Base-by-base conservation (phyloP, 1,140 invertebrate genomes). In the Dendrolimus punctatus region DNA sequence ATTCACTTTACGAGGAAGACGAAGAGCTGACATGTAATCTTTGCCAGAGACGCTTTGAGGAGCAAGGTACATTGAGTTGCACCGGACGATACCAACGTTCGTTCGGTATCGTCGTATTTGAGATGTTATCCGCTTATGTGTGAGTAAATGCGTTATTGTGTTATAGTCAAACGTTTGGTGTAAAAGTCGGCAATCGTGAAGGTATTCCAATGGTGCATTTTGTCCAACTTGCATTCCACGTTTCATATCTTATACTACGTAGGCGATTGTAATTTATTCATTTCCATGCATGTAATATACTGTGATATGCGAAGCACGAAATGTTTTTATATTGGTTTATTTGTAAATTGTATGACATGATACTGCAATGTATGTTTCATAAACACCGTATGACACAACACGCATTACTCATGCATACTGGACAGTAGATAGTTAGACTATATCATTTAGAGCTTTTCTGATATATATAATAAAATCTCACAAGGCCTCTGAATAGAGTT, bases 21-120 rank as follows among this genome's bases (percentile, higher is more conserved):
- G 90, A 92, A 89, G 87, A 91, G 89, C 81, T 91, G 90, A 88
- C 81, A 84, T 89, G 88, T 88, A 88, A 88, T 77, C 90, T 93
- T 88, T 92, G 91, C 89, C 91, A 92, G 88, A 91, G 91, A 88
- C 91, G 91, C 75, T 92, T 92, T 91, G 91, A 92, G 83, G 90
- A 91, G 88, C 91, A 92, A 92, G 91, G 91, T 92, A 92, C 74
- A 23, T 82, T 76, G 64, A 78, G 65, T 64, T 62, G 70, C 72
- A 76, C 76, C 72, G 80, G 80, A 76, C 67, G 60, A 70, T 59
- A 52, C 58, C 69, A 65, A 64, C 64, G 63, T 62, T 57, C 58
- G 64, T 81, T 80, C 76, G 77, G 76, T 80, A 72, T 65, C 68
- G 64, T 72, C 67, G 67, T 80, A 79, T 73, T 75, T 76, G 58